Evolutionary conservation across 2,797 vertebrate genomes (phyloP).

Genomic region (Takifugu rubripes): DNA sequence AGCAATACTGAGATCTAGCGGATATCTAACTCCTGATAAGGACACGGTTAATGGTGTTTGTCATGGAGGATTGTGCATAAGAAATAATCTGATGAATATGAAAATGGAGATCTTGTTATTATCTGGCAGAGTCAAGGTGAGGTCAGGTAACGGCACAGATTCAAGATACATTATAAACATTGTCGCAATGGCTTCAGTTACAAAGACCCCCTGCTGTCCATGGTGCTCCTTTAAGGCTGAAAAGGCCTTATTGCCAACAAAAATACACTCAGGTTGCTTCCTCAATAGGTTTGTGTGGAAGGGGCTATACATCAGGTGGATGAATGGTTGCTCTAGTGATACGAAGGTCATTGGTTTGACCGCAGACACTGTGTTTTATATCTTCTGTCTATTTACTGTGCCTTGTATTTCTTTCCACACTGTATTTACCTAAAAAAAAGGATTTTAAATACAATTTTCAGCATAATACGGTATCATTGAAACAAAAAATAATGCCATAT

Average conservation of each 20-base stretch:
- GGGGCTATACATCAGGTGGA: no score
- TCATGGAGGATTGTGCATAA: constrained; percentile 20
- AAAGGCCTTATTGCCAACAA: no score
- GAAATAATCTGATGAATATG: constrained; percentile 44
- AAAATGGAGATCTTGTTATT: constrained; percentile 17
- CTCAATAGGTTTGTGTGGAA: no score
- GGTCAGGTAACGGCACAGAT: constrained; percentile 18
- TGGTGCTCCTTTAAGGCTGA: not conserved
- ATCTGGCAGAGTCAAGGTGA: constrained; percentile 16
- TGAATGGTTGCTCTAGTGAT: no score
- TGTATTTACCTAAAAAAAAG: no score
- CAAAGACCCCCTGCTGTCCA: not conserved
- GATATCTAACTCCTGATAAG: constrained; percentile 22
- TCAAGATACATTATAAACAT: constrained; percentile 11
- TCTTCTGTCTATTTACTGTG: no score
- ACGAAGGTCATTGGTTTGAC: no score
- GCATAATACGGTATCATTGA: constrained; percentile 24
- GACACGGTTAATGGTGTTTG: constrained; percentile 28
- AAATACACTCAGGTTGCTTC: no score
- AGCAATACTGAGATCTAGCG: not conserved
- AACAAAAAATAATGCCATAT: constrained; percentile 3
- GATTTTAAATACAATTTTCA: constrained; percentile 1
- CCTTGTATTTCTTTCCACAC: no score
- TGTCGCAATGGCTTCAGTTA: constrained; percentile 28
- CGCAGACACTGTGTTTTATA: no score